These are phyloP conservation scores for Nomada fucata DNA, from an alignment of 2,888 invertebrate species.

Conservation along the genomic window DNA sequence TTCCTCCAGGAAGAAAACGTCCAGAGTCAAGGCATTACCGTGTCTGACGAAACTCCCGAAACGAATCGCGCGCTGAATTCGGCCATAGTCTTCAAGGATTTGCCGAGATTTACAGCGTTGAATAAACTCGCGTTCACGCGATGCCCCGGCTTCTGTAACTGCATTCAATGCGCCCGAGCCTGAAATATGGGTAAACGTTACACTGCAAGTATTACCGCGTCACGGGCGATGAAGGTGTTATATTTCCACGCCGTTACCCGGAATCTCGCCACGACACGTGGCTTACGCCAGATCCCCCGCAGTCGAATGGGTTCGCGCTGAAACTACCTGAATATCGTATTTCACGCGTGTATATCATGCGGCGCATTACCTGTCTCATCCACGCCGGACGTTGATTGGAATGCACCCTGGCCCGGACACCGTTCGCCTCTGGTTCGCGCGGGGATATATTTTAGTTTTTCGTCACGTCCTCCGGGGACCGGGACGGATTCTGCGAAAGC, in stretches of 20 bases:
- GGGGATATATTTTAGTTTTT: constrained; percentile 35
- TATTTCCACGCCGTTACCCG: constrained; percentile 53
- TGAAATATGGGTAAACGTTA: constrained; percentile 61
- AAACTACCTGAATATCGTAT: constrained; percentile 68
- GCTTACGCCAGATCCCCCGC: constrained; percentile 50
- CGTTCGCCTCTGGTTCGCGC: constrained; percentile 22
- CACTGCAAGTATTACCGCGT: constrained; percentile 60
- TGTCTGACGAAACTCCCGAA: constrained; percentile 11
- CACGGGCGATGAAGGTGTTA: constrained; percentile 57
- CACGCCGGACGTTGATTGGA: constrained; percentile 63
- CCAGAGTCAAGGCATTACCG: constrained; percentile 16
- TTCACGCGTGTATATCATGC: constrained; percentile 54
- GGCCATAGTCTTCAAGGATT: constrained; percentile 54
- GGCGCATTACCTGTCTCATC: constrained; percentile 39
- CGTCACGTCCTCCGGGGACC: background rate
- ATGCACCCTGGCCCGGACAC: constrained; percentile 30
- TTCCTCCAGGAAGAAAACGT: constrained; percentile 5
- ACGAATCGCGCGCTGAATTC: constrained; percentile 41
- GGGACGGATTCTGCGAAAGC: background rate
- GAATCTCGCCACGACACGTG: constrained; percentile 54
- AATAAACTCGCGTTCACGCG: constrained; percentile 53
- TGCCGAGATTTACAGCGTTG: constrained; percentile 53
- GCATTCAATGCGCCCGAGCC: constrained; percentile 50
- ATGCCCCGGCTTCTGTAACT: constrained; percentile 41
- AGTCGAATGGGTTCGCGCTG: constrained; percentile 50